A percentile compares a stretch with the other conserved stretches of the same genome.
phyloP scores from a whole-genome alignment of 2,888 invertebrate species.

The Aporophyla nigra region DNA sequence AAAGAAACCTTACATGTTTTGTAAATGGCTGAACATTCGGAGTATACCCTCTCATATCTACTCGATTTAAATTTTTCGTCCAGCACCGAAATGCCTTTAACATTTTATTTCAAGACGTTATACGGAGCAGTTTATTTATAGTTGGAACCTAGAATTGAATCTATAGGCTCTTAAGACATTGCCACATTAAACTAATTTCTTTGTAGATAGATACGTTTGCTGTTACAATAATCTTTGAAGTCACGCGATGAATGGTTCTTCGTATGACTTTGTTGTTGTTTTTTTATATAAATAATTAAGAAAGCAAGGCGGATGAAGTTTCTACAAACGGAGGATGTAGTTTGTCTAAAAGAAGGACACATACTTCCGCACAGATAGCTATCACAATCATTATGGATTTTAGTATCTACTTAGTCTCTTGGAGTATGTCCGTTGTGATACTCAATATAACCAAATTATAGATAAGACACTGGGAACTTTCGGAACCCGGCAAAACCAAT shows the following conservation, averaged over 20 bases:
- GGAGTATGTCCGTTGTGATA: neutral
- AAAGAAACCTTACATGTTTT: conserved; percentile 34
- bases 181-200: neutral
- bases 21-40: neutral
- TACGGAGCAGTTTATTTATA: neutral
- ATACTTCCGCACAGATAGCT: too few species aligned
- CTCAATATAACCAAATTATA: neutral
- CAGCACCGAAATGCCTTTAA: neutral
- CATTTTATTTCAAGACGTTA: neutral
- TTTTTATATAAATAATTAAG: neutral
- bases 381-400: neutral
- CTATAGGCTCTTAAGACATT: neutral
- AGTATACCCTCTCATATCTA: neutral
- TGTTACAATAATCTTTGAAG: neutral
- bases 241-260: neutral
- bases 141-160: neutral
- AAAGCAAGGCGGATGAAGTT: neutral
- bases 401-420: too few species aligned
- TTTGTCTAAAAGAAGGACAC: neutral
- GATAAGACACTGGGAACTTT: neutral
- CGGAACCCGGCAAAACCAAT: rapidly evolving
- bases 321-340: neutral
- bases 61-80: neutral
- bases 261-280: too few species aligned
- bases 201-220: neutral